phyloP scores from a whole-genome alignment of 2,113 vertebrate genomes.

The Stigmatopora argus region DNA sequence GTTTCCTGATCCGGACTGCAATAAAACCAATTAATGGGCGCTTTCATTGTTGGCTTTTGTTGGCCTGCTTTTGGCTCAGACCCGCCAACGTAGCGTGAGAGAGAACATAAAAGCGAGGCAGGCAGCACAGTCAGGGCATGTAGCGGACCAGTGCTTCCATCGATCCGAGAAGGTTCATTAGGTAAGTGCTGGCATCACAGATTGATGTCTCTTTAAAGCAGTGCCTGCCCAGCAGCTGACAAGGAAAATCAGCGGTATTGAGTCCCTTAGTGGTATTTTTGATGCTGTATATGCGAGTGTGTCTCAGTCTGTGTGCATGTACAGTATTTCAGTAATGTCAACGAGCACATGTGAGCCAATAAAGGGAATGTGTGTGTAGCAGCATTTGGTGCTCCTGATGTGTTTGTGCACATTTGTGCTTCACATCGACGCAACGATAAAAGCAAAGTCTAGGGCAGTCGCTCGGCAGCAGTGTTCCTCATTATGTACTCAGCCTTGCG shows the following conservation, averaged over 20 bases:
- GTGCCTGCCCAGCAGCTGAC: constrained; percentile 80
- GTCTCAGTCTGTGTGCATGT: constrained; percentile 58
- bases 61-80: constrained; percentile 25
- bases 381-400: constrained; percentile 28
- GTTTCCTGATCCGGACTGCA: not conserved
- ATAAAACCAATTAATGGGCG: not conserved
- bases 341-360: constrained; percentile 27
- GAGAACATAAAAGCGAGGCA: constrained; percentile 53
- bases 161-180: constrained; percentile 95
- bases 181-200: constrained; percentile 97
- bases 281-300: constrained; percentile 57
- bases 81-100: constrained; percentile 43
- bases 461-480: constrained; percentile 89
- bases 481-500: constrained; percentile 73
- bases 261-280: constrained; percentile 69
- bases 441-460: constrained; percentile 72
- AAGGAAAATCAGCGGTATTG: constrained; percentile 91
- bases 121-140: constrained; percentile 45
- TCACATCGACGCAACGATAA: constrained; percentile 34
- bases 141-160: constrained; percentile 78
- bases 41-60: not conserved
- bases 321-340: constrained; percentile 21
- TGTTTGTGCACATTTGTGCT: constrained; percentile 23
- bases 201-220: constrained; percentile 99
- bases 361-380: constrained; percentile 26